Evolutionary conservation across 1,140 invertebrate genomes (phyloP).

Genomic region (Eubasilissa regina): DNA sequence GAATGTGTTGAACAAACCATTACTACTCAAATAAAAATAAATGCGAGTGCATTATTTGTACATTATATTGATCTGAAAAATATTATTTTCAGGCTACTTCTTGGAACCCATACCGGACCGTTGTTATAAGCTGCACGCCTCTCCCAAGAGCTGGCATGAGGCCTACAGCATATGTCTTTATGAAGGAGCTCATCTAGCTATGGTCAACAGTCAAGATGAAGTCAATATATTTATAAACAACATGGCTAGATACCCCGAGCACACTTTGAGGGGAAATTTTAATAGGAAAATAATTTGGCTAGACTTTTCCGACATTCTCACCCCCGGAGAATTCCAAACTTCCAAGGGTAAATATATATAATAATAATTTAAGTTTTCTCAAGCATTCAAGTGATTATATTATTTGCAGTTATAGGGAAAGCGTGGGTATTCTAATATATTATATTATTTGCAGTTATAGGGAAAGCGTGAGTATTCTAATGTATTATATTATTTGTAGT

Average conservation of each 20-base stretch:
- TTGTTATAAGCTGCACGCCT: constrained; percentile 63
- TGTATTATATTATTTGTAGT: too few relatives aligned
- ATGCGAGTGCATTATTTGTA: too few relatives aligned
- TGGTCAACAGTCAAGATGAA: constrained; percentile 60
- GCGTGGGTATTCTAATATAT: too few relatives aligned
- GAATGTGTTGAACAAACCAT: too few relatives aligned
- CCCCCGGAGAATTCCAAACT: constrained; percentile 60
- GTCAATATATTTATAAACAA: constrained; percentile 41
- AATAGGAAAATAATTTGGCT: constrained; percentile 60
- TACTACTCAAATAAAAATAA: too few relatives aligned
- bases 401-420: too few relatives aligned
- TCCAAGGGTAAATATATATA: constrained; percentile 60
- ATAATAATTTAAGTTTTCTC: too few relatives aligned
- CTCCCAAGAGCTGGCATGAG: constrained; percentile 57
- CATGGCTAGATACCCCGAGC: constrained; percentile 50
- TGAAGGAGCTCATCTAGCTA: constrained; percentile 62
- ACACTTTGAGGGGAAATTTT: constrained; percentile 54
- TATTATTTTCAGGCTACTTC: constrained; percentile 37
- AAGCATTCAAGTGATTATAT: too few relatives aligned
- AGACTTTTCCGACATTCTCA: constrained; percentile 61
- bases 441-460: too few relatives aligned
- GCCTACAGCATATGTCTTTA: constrained; percentile 61
- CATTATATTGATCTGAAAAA: too few relatives aligned
- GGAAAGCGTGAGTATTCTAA: too few relatives aligned
- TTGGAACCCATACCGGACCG: not conserved